Conservation (phyloP, 2,113 vertebrate genomes). For the Mus pahari region DNA sequence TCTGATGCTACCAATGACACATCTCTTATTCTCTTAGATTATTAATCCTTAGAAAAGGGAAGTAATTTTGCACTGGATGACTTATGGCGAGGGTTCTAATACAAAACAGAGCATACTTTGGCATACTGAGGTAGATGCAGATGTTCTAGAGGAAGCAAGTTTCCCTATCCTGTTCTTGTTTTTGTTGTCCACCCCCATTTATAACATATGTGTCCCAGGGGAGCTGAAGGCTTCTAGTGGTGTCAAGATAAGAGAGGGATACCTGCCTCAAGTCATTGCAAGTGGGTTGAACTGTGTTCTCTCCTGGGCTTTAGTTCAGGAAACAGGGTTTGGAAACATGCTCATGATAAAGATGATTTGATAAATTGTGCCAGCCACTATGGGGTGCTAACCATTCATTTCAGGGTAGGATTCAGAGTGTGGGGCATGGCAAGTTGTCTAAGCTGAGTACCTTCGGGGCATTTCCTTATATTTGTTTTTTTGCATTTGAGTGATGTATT, state of each 20-base stretch:
- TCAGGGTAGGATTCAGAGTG: not conserved
- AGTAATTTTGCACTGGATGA: not conserved
- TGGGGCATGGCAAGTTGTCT: not conserved
- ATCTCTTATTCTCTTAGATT: conserved; percentile 23
- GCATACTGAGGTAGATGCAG: not conserved
- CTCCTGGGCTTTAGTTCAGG: not conserved
- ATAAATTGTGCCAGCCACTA: conserved; percentile 63
- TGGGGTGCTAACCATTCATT: conserved; percentile 51
- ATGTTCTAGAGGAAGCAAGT: not conserved
- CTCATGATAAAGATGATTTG: not conserved
- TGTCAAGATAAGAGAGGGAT: not conserved
- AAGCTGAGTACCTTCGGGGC: not conserved
- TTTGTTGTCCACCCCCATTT: not conserved
- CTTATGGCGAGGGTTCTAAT: conserved; percentile 13
- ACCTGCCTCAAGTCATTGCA: not conserved
- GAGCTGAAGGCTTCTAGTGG: not conserved
- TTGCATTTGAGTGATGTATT: not conserved
- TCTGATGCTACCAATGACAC: not conserved
- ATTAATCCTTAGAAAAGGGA: conserved; percentile 29
- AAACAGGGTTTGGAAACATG: not conserved
- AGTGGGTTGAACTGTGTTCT: not conserved
- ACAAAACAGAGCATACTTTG: not conserved
- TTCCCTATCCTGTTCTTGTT: not conserved
- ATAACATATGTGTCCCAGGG: not conserved
- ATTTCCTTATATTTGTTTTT: conserved; percentile 32